Percentiles rank a stretch among this genome's conserved stretches.
These are phyloP conservation scores for Scaptomyza reducta DNA, from an alignment of 2,888 invertebrate species.

Conservation along the genomic window DNA sequence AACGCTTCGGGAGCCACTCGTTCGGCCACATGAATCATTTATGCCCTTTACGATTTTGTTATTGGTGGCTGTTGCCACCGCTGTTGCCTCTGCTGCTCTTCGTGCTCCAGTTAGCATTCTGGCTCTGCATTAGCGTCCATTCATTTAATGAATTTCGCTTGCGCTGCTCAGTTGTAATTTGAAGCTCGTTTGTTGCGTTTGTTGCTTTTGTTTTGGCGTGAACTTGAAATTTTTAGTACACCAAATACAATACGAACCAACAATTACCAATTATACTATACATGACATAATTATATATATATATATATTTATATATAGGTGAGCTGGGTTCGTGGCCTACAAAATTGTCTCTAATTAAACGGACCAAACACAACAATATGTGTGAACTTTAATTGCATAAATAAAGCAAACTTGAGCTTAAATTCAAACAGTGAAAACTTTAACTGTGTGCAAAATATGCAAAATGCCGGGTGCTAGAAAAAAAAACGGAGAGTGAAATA, in stretches of 20 bases:
- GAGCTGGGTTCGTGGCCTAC: constrained; percentile 31
- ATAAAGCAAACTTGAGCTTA: constrained; percentile 19
- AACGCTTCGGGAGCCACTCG: constrained; percentile 40
- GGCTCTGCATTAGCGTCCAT: constrained; percentile 41
- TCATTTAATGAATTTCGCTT: constrained; percentile 66
- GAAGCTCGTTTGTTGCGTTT: constrained; percentile 76
- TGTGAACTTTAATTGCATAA: constrained; percentile 42
- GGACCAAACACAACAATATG: constrained; percentile 23
- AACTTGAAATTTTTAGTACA: constrained; percentile 67
- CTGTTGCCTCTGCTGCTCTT: constrained; percentile 30
- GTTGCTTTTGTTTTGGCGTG: constrained; percentile 60
- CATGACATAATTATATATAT: neutral
- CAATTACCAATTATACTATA: neutral
- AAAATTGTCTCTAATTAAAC: constrained; percentile 51
- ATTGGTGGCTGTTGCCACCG: constrained; percentile 10
- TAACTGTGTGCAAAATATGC: constrained; percentile 19
- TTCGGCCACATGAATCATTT: constrained; percentile 59
- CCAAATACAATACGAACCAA: constrained; percentile 30
- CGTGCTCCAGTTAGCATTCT: constrained; percentile 72
- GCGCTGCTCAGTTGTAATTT: constrained; percentile 74
- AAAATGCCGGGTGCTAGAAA: constrained; percentile 19
- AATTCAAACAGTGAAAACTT: constrained; percentile 28
- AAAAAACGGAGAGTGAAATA: constrained; percentile 7
- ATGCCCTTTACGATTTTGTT: constrained; percentile 48
- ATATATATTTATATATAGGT: constrained; percentile 34